Evolutionary conservation across 1,140 invertebrate species (phyloP).

Genomic region (Brachionus angularis): DNA sequence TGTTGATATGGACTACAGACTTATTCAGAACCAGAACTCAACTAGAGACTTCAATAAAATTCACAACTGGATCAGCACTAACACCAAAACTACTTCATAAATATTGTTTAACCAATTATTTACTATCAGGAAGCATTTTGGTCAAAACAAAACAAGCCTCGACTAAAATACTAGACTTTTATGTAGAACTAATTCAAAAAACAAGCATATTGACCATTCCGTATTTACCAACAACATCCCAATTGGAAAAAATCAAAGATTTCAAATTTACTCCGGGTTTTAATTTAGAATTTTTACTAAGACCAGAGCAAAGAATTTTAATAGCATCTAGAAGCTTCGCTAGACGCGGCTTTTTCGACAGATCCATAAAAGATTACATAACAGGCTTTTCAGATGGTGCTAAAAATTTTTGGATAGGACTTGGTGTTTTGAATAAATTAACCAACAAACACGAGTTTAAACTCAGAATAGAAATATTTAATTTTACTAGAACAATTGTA

Average conservation of each 20-base stretch:
- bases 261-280: conserved; percentile 4
- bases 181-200: not conserved
- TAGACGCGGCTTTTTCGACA: conserved; percentile 12
- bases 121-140: not conserved
- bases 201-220: not conserved
- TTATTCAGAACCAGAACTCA: conserved; percentile 2
- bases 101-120: conserved; percentile 6
- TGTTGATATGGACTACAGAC: not conserved
- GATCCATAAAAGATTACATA: conserved; percentile 12
- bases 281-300: not conserved
- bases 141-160: not conserved
- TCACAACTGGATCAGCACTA: not conserved
- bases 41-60: conserved; percentile 16
- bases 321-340: conserved; percentile 22
- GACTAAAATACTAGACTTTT: not conserved
- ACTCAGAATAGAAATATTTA: not conserved
- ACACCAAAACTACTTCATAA: not conserved
- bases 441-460: not conserved
- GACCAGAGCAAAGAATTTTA: not conserved
- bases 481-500: not conserved
- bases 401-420: conserved; percentile 20
- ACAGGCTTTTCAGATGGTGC: conserved; percentile 11
- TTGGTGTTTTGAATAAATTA: not conserved
- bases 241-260: not conserved
- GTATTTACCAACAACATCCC: not conserved